Evolutionary conservation across 2,113 vertebrate species (phyloP).

Genomic region (Eurystomus gularis): DNA sequence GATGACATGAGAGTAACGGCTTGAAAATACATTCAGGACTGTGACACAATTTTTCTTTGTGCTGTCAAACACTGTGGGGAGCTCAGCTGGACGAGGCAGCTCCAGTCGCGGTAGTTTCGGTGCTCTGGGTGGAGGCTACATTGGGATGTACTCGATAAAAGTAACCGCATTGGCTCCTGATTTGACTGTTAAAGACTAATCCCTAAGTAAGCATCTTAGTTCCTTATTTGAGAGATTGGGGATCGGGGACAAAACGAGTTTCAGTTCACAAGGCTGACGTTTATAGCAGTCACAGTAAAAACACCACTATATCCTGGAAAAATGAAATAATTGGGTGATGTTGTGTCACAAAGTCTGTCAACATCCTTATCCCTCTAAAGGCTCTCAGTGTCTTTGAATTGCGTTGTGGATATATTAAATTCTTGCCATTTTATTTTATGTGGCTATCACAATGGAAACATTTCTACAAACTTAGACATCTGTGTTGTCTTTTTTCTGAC

Average conservation of each 20-base stretch:
- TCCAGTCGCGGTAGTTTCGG: neutral
- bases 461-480: neutral
- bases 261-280: neutral
- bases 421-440: neutral
- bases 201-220: slow-evolving; percentile 1
- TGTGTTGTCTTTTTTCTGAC: neutral
- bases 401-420: neutral
- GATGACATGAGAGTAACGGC: neutral
- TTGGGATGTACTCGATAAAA: neutral
- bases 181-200: neutral
- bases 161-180: neutral
- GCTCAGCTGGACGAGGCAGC: neutral
- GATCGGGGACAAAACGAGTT: neutral
- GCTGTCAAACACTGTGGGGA: neutral
- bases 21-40: neutral
- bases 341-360: neutral
- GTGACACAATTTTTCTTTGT: neutral
- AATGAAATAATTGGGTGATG: neutral
- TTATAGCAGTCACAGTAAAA: neutral
- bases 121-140: neutral
- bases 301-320: neutral
- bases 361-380: neutral
- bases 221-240: neutral
- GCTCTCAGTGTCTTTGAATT: neutral
- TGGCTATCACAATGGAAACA: no score